phyloP scores from a whole-genome alignment of 2,113 vertebrate genomes.

The Albula goreensis region DNA sequence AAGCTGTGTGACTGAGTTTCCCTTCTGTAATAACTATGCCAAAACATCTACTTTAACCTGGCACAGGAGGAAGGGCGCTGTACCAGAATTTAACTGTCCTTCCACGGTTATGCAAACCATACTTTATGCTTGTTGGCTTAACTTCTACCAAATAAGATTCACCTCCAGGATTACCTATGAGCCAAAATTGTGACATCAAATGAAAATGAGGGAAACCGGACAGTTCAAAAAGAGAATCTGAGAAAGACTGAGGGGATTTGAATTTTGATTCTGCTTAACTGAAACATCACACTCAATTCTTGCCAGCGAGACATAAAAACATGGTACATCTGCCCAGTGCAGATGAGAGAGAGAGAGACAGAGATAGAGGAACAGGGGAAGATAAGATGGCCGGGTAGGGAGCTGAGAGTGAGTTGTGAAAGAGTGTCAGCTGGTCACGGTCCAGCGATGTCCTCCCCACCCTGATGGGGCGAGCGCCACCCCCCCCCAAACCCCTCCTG shows the following conservation, averaged over 20 bases:
- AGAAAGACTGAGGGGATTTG: background rate
- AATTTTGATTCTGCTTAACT: too few species aligned
- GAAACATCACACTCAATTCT: too few species aligned
- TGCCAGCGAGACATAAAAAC: background rate
- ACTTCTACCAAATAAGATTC: background rate
- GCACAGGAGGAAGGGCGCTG: too few species aligned
- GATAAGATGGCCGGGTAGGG: too few species aligned
- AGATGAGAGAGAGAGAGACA: background rate
- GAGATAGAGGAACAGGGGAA: background rate
- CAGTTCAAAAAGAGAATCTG: background rate
- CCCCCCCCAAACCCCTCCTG: background rate
- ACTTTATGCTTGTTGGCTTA: slow-evolving; percentile 1
- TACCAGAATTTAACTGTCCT: too few species aligned
- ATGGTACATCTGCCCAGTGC: too few species aligned
- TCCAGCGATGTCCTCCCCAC: background rate
- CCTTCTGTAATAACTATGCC: too few species aligned
- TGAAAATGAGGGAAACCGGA: background rate
- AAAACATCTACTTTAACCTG: too few species aligned
- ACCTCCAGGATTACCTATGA: background rate
- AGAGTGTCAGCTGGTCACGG: background rate
- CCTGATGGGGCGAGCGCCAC: background rate
- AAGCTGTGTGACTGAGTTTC: too few species aligned
- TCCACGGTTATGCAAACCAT: background rate
- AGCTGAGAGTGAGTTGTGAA: background rate
- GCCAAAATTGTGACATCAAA: background rate